These are phyloP conservation scores for Triplophysa rosa DNA, from an alignment of 2,113 vertebrate species.

Conservation along the genomic window DNA sequence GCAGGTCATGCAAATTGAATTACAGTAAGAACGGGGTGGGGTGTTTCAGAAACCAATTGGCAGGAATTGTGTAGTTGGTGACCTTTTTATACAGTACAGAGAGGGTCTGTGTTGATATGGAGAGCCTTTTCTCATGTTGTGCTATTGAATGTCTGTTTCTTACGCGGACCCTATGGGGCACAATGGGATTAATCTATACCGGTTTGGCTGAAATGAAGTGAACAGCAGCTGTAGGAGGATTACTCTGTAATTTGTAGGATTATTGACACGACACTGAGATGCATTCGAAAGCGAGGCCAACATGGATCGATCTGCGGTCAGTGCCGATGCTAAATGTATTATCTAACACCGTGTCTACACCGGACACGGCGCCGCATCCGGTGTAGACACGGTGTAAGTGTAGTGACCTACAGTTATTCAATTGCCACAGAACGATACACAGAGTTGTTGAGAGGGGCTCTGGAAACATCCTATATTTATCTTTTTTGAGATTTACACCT, in stretches of 20 bases:
- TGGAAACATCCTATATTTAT: conserved; percentile 7
- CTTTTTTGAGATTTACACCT: conserved; percentile 6
- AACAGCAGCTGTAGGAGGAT: conserved; percentile 37
- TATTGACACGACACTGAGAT: conserved; percentile 23
- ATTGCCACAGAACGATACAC: conserved; percentile 5
- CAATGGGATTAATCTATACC: conserved; percentile 37
- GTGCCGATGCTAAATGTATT: conserved; percentile 43
- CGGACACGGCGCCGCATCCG: too few species aligned
- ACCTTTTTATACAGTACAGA: conserved; percentile 2
- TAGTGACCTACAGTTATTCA: conserved; percentile 25
- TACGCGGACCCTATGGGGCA: conserved; percentile 6
- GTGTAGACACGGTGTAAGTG: neutral
- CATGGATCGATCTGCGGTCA: conserved; percentile 45
- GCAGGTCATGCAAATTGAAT: conserved; percentile 10
- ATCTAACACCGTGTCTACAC: neutral
- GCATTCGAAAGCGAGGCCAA: conserved; percentile 23
- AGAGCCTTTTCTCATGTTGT: neutral
- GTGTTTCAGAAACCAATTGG: neutral
- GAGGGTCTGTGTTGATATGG: neutral
- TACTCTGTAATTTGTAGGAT: conserved; percentile 38
- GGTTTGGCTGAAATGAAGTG: conserved; percentile 39
- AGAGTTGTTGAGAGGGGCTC: conserved; percentile 10
- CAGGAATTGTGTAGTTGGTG: neutral
- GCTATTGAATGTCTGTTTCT: conserved; percentile 10
- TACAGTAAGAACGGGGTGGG: neutral